Conservation (phyloP, 2,797 vertebrate species). For the Alauda arvensis region DNA sequence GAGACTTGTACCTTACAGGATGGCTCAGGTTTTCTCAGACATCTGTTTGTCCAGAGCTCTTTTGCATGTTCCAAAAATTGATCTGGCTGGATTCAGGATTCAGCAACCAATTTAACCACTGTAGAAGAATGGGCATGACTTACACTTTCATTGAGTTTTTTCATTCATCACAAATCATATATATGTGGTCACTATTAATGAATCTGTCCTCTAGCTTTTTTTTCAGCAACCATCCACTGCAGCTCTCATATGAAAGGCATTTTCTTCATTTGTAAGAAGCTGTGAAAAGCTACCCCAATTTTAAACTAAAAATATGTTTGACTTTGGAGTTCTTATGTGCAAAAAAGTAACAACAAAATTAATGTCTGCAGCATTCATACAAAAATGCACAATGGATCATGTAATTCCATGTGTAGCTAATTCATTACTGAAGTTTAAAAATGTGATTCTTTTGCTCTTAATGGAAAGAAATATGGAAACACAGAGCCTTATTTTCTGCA, state of each 20-base stretch:
- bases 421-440: background rate
- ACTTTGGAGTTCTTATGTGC: background rate
- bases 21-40: background rate
- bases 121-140: background rate
- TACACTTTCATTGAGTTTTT: background rate
- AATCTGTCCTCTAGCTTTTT: background rate
- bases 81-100: background rate
- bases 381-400: background rate
- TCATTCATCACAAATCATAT: background rate
- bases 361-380: background rate
- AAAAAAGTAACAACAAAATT: background rate
- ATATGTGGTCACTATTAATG: background rate
- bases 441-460: fast-evolving
- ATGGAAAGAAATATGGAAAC: background rate
- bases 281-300: background rate
- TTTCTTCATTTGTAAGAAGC: background rate
- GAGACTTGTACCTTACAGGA: background rate
- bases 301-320: background rate
- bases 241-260: background rate
- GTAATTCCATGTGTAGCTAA: background rate
- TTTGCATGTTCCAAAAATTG: background rate
- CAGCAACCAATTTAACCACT: background rate
- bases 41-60: background rate
- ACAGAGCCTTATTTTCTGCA: background rate
- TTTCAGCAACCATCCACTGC: background rate